These are phyloP conservation scores for Peromyscus leucopus DNA, from an alignment of 2,113 vertebrate species.

Conservation along the genomic window DNA sequence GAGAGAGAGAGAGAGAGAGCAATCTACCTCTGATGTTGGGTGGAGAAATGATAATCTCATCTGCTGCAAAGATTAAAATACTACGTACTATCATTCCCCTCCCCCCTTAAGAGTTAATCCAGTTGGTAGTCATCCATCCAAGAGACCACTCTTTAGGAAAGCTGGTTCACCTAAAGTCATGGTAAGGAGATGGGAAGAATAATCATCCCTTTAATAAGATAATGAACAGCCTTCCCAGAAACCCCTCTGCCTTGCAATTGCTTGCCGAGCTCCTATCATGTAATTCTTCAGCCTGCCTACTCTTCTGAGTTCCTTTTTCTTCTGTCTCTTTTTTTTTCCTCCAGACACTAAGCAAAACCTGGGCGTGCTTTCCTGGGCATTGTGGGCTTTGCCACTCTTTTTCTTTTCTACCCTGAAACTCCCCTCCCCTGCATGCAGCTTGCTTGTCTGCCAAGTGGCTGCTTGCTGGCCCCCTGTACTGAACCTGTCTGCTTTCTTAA, in stretches of 20 bases:
- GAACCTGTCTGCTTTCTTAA: too few relatives aligned
- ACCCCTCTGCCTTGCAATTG: not conserved
- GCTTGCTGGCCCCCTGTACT: too few relatives aligned
- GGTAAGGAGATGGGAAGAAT: not conserved
- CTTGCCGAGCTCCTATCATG: not conserved
- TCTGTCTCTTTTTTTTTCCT: too few relatives aligned
- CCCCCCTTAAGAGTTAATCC: not conserved
- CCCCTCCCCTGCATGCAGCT: not conserved
- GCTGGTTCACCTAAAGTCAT: not conserved
- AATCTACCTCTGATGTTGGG: not conserved
- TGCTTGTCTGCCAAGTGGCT: not conserved
- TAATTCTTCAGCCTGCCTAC: not conserved
- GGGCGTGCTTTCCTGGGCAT: not conserved
- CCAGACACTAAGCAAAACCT: not conserved
- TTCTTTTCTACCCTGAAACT: not conserved
- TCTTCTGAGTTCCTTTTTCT: not conserved
- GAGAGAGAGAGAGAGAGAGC: not conserved
- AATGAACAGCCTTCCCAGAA: not conserved
- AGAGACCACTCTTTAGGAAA: not conserved
- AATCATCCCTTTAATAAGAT: too few relatives aligned
- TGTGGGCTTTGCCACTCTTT: not conserved
- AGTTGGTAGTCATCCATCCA: too few relatives aligned
- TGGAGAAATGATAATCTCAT: not conserved
- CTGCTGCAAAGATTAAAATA: not conserved
- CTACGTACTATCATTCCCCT: too few relatives aligned